A percentile compares a stretch with the other conserved stretches of the same genome.
Conservation (phyloP, 1,140 invertebrate genomes). For the Potamilus streckersoni region DNA sequence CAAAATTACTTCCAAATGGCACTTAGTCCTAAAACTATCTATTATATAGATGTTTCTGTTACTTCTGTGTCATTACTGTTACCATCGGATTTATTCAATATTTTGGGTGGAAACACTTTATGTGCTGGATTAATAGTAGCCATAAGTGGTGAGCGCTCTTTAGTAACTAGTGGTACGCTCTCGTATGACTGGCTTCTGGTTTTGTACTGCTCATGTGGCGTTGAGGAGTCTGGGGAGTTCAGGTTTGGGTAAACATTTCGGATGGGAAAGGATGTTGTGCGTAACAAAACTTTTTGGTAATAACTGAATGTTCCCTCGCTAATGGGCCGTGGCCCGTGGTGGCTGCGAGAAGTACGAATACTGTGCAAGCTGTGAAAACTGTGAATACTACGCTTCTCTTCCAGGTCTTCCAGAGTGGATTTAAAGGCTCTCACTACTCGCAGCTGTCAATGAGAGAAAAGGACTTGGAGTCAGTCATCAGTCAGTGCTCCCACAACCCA, state of each 20-base stretch:
- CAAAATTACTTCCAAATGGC: too few species aligned
- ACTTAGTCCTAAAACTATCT: too few species aligned
- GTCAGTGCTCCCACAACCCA: too few species aligned
- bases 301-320: constrained; percentile 72
- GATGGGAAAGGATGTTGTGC: constrained; percentile 31
- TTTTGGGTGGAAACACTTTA: constrained; percentile 52
- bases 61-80: constrained; percentile 32
- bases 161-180: constrained; percentile 59
- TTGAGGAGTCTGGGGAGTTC: constrained; percentile 19
- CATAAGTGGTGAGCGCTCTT: constrained; percentile 53
- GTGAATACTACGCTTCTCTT: constrained; percentile 95
- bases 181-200: constrained; percentile 61
- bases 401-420: constrained; percentile 99
- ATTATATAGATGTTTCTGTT: constrained; percentile 58
- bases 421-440: constrained; percentile 99
- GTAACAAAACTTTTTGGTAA: constrained; percentile 39
- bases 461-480: too few species aligned
- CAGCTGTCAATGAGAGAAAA: constrained; percentile 79
- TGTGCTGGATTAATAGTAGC: constrained; percentile 51
- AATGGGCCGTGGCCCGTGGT: constrained; percentile 80
- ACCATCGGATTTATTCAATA: constrained; percentile 47
- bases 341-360: constrained; percentile 87
- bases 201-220: constrained; percentile 41
- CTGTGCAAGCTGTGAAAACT: constrained; percentile 96
- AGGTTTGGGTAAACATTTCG: constrained; percentile 28